Percentiles rank a stretch among this genome's conserved stretches.
Evolutionary conservation across 2,113 vertebrate genomes (phyloP).

Genomic region (Taxidea taxus): DNA sequence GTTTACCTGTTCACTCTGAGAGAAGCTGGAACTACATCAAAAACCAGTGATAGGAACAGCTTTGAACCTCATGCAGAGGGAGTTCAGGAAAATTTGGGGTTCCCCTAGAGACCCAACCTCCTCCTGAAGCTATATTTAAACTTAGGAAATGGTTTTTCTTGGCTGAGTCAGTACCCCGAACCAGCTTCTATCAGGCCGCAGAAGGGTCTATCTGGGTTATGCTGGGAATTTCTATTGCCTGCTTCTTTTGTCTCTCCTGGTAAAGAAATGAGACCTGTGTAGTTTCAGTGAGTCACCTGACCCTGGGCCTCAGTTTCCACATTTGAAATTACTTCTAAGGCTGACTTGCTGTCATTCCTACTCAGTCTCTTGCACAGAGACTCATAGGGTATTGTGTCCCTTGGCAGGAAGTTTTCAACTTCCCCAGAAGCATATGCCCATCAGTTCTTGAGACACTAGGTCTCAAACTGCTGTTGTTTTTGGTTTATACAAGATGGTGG

Average conservation of each 20-base stretch:
- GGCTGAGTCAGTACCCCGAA: not conserved
- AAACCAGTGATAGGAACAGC: not conserved
- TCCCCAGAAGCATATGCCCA: not conserved
- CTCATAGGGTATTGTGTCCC: not conserved
- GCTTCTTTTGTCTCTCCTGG: not conserved
- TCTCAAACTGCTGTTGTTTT: not conserved
- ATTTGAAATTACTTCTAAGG: not conserved
- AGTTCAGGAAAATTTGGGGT: not conserved
- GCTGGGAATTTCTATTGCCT: not conserved
- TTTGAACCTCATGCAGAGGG: not conserved
- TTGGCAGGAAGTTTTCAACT: not conserved
- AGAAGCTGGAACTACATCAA: slow-evolving; percentile 3
- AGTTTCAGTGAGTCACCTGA: not conserved
- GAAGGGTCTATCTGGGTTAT: not conserved
- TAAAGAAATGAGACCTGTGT: not conserved
- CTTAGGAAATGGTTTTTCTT: not conserved
- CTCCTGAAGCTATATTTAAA: not conserved
- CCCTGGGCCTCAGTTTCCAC: not conserved
- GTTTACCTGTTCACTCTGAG: slow-evolving; percentile 7
- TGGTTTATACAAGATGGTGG: not conserved
- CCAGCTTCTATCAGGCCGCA: not conserved
- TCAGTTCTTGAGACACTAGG: not conserved
- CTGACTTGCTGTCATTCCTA: not conserved
- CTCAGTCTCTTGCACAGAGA: not conserved
- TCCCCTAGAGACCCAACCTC: slow-evolving; percentile 20